Conservation (phyloP, 2,113 vertebrate species). For the Gymnocephalus cernua region DNA sequence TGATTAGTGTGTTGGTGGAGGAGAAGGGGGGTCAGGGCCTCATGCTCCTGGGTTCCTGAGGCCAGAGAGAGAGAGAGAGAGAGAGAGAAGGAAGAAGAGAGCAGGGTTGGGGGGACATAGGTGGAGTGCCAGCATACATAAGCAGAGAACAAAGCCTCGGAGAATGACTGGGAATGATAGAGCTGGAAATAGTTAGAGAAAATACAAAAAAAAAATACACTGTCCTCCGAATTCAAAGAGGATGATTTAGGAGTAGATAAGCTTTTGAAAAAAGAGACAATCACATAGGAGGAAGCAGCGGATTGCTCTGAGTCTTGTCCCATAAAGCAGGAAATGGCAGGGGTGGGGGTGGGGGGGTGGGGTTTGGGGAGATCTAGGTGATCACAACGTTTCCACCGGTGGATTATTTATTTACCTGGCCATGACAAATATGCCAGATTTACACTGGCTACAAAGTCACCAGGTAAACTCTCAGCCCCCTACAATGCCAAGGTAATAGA, state of each 20-base stretch:
- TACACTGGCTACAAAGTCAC: conserved; percentile 80
- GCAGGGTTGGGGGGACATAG: conserved; percentile 38
- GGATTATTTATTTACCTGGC: conserved; percentile 66
- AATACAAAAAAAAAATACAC: conserved; percentile 28
- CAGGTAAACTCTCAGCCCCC: conserved; percentile 87
- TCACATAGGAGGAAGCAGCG: conserved; percentile 72
- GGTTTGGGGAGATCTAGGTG: conserved; percentile 52
- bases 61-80: conserved; percentile 57
- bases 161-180: conserved; percentile 71
- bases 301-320: conserved; percentile 56
- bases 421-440: conserved; percentile 77
- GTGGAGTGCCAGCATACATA: conserved; percentile 58
- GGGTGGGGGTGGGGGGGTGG: no score
- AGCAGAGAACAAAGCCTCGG: conserved; percentile 46
- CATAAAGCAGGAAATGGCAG: conserved; percentile 50
- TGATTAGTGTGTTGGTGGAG: conserved; percentile 80
- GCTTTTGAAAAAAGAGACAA: conserved; percentile 74
- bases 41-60: conserved; percentile 73
- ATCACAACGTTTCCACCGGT: conserved; percentile 64
- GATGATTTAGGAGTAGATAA: conserved; percentile 79
- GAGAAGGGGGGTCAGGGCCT: conserved; percentile 69
- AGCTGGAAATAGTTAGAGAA: conserved; percentile 68
- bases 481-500: conserved; percentile 91
- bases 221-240: conserved; percentile 51
- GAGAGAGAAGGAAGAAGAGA: conserved; percentile 31